These are phyloP conservation scores for Chelonia mydas DNA, from an alignment of 2,797 vertebrate genomes.

Conservation along the genomic window DNA sequence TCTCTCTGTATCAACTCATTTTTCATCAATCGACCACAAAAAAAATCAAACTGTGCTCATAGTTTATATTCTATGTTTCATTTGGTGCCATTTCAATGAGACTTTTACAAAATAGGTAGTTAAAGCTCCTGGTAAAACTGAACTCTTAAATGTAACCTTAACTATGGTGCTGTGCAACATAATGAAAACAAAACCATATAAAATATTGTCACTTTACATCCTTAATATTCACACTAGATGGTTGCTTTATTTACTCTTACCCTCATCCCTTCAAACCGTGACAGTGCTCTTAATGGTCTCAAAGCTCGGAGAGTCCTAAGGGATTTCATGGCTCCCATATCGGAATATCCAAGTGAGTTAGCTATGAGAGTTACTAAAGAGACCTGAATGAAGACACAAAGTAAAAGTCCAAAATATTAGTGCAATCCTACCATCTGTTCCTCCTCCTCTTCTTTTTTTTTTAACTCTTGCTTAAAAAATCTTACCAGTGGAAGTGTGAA, in stretches of 20 bases:
- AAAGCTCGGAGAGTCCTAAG: constrained; percentile 77
- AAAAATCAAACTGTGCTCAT: not conserved
- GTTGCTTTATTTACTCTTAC: constrained; percentile 58
- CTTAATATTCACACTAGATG: not conserved
- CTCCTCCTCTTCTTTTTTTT: not conserved
- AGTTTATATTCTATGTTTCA: not conserved
- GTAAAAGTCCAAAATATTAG: not conserved
- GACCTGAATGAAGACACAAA: not conserved
- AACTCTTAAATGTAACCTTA: not conserved
- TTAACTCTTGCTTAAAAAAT: not conserved
- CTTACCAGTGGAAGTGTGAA: not conserved
- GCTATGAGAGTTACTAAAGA: not conserved
- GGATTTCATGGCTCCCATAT: constrained; percentile 80
- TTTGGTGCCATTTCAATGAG: not conserved
- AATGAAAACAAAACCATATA: not conserved
- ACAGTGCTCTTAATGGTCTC: constrained; percentile 78
- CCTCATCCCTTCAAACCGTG: constrained; percentile 81
- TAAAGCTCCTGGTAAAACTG: not conserved
- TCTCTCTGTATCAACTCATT: not conserved
- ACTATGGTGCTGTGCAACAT: not conserved
- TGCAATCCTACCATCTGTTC: not conserved
- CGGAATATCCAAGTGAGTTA: constrained; percentile 73
- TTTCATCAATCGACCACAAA: not conserved
- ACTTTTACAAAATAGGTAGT: not conserved
- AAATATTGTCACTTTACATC: not conserved